phyloP scores from a whole-genome alignment of 2,888 invertebrate genomes.

The Macrophya alboannulata region DNA sequence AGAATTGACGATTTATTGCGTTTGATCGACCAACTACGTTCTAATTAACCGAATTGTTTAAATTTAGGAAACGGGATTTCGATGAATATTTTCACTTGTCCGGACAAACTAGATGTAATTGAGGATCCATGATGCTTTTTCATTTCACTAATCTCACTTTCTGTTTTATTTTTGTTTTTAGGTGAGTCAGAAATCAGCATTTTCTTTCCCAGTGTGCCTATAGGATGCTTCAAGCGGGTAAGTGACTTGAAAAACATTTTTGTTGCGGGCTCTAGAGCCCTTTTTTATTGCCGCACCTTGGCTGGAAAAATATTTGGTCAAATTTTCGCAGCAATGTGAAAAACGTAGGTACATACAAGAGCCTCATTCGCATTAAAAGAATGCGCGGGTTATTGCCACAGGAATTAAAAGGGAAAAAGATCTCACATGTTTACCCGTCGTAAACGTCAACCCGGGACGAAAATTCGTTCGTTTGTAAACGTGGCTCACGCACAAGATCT shows the following conservation, averaged over 20 bases:
- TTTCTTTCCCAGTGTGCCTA: not conserved
- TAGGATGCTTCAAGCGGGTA: not conserved
- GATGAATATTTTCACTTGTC: not conserved
- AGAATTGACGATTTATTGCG: no score
- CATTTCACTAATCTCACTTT: not conserved
- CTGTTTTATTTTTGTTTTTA: constrained; percentile 12
- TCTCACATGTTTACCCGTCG: constrained; percentile 28
- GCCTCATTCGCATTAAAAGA: constrained; percentile 47
- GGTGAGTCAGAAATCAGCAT: constrained; percentile 42
- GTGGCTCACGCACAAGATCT: constrained; percentile 6
- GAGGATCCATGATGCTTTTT: not conserved
- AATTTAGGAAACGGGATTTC: not conserved
- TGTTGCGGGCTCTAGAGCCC: constrained; percentile 9
- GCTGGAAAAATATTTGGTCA: constrained; percentile 44
- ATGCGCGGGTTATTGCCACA: constrained; percentile 51
- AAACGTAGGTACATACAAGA: constrained; percentile 37
- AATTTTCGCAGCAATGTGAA: constrained; percentile 47
- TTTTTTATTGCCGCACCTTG: constrained; percentile 40
- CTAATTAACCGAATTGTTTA: not conserved
- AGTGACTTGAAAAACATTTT: constrained; percentile 35
- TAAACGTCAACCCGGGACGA: constrained; percentile 1
- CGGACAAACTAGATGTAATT: not conserved
- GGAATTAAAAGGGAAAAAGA: constrained; percentile 47
- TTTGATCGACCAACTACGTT: not conserved
- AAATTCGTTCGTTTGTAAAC: constrained; percentile 15